phyloP scores from a whole-genome alignment of 2,888 invertebrate genomes.

The Heterodera filipjevi region DNA sequence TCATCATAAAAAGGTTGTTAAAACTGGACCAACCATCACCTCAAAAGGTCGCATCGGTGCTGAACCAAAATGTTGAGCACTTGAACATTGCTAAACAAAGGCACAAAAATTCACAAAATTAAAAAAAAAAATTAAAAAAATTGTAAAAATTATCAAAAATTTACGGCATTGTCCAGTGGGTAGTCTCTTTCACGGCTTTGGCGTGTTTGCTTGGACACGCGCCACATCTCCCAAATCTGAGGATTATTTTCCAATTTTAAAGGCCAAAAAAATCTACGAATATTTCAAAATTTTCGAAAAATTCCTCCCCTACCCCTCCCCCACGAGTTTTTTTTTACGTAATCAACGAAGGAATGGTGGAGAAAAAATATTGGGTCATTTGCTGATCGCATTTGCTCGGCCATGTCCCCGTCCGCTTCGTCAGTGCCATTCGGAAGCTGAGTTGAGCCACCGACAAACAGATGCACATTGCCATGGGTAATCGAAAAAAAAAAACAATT shows the following conservation, averaged over 20 bases:
- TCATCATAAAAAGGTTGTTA: too few species aligned
- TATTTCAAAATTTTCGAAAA: not conserved
- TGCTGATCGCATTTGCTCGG: constrained; percentile 48
- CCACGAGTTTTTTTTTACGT: constrained; percentile 19
- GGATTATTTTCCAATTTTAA: not conserved
- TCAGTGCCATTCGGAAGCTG: not conserved
- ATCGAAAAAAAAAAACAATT: not conserved
- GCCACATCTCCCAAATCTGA: constrained; percentile 65
- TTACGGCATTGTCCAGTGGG: constrained; percentile 47
- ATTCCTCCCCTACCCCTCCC: not conserved
- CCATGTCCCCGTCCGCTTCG: constrained; percentile 35
- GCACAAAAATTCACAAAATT: not conserved
- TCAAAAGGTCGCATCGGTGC: constrained; percentile 56
- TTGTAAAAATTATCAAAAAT: not conserved
- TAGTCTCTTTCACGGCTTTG: constrained; percentile 48
- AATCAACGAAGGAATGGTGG: constrained; percentile 66
- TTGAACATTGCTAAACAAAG: not conserved
- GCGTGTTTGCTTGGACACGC: constrained; percentile 49
- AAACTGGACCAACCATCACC: not conserved
- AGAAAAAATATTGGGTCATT: constrained; percentile 66
- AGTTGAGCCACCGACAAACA: constrained; percentile 33
- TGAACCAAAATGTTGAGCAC: not conserved
- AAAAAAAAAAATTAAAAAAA: not conserved
- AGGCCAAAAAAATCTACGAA: not conserved
- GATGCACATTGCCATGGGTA: constrained; percentile 53